Percentiles rank a stretch among this genome's conserved stretches.
phyloP scores from a whole-genome alignment of 64 coral and sea anemone genomes.

The Exaiptasia diaphana region DNA sequence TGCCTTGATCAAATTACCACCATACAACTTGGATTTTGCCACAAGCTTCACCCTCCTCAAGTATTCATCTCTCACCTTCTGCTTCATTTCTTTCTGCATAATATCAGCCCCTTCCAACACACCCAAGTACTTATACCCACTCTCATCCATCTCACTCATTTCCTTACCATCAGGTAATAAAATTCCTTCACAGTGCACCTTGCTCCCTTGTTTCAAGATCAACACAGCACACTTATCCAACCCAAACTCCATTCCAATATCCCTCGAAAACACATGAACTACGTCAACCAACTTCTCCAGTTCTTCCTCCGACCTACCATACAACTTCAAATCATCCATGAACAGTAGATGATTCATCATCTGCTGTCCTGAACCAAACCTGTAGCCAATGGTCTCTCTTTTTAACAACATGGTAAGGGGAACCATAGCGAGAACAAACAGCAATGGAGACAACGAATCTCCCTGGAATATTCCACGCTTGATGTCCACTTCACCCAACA shows the following conservation, averaged over 20 bases:
- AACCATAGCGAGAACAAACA: constrained; percentile 31
- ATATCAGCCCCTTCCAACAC: background rate
- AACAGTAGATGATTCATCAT: background rate
- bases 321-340: background rate
- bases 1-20: background rate
- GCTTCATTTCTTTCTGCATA: background rate
- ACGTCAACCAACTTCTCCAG: background rate
- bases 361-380: too few relatives aligned
- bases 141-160: background rate
- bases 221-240: constrained; percentile 6
- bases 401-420: constrained; percentile 21
- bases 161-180: background rate
- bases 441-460: constrained; percentile 26
- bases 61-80: background rate
- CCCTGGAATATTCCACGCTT: constrained; percentile 17
- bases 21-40: background rate
- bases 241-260: constrained; percentile 18
- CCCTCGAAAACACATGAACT: background rate
- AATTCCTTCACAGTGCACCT: background rate
- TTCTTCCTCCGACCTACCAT: background rate
- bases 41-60: background rate
- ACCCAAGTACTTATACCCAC: constrained; percentile 6
- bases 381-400: too few relatives aligned
- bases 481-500: constrained; percentile 19
- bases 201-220: constrained; percentile 1